Evolutionary conservation across 2,797 vertebrate species (phyloP).

Genomic region (Tamandua tetradactyla): DNA sequence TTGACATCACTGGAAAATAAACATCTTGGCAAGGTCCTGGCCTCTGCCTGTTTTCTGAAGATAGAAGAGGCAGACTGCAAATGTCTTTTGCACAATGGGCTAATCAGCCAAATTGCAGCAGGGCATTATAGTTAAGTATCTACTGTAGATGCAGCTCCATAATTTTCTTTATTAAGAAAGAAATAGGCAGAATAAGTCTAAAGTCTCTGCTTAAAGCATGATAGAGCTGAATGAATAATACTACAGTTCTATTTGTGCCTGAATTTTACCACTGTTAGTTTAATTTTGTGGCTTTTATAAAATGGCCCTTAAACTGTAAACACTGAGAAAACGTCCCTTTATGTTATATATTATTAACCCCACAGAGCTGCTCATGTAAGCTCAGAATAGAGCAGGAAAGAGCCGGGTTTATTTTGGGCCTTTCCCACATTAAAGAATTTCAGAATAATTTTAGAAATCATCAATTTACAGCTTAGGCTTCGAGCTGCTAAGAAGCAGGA

Average conservation of each 20-base stretch:
- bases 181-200: not conserved
- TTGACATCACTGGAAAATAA: not conserved
- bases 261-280: slow-evolving; percentile 1
- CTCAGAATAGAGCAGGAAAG: not conserved
- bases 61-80: not conserved
- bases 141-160: not conserved
- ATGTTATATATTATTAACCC: not conserved
- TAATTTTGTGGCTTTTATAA: slow-evolving; percentile 52
- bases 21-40: not conserved
- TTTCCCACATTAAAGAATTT: slow-evolving; percentile 49
- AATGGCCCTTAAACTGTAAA: slow-evolving; percentile 33
- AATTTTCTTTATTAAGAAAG: slow-evolving; percentile 64
- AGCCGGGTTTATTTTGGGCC: not conserved
- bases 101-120: not conserved
- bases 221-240: slow-evolving; percentile 9
- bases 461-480: slow-evolving; percentile 47
- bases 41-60: not conserved
- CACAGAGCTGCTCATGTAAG: not conserved
- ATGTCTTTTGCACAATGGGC: not conserved
- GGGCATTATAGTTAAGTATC: not conserved
- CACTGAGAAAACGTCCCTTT: not conserved
- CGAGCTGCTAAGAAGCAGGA: not conserved
- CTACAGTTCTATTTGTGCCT: not conserved
- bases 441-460: slow-evolving; percentile 17
- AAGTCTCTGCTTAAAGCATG: not conserved